Evolutionary conservation across 2,113 vertebrate genomes (phyloP).

Genomic region (Neopipo cinnamomea): DNA sequence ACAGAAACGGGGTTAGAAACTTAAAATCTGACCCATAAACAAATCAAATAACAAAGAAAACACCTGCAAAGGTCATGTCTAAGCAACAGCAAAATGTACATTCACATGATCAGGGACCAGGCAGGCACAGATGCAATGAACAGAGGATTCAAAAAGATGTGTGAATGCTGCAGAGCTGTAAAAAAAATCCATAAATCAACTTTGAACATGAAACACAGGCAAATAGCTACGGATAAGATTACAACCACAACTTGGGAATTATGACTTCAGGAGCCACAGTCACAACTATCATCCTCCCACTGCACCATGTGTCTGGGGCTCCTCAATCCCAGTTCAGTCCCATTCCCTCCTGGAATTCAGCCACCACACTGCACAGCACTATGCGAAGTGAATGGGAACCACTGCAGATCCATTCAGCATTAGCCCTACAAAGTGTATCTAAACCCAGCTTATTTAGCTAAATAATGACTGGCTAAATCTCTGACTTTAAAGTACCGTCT

Average conservation of each 20-base stretch:
- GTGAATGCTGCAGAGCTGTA: neutral
- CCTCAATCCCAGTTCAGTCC: fast-evolving
- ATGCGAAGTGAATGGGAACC: fast-evolving
- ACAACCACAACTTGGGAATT: neutral
- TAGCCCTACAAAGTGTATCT: fast-evolving
- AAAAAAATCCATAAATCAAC: neutral
- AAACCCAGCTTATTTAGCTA: neutral
- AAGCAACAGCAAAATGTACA: neutral
- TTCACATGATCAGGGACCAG: neutral
- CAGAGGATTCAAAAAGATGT: neutral
- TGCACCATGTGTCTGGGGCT: neutral
- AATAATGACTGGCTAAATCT: neutral
- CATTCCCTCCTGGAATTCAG: neutral
- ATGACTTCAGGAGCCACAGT: neutral
- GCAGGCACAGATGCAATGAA: neutral
- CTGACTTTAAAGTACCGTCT: neutral
- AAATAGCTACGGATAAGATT: neutral
- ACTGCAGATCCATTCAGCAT: neutral
- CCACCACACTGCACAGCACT: fast-evolving
- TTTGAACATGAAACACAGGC: neutral
- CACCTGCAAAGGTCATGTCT: neutral
- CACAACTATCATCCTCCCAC: fast-evolving
- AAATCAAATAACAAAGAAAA: neutral
- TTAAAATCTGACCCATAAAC: neutral
- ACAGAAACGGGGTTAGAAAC: neutral